A percentile compares a stretch with the other conserved stretches of the same genome.
phyloP scores from a whole-genome alignment of 2,113 vertebrate genomes.

The Colistium nudipinnis region DNA sequence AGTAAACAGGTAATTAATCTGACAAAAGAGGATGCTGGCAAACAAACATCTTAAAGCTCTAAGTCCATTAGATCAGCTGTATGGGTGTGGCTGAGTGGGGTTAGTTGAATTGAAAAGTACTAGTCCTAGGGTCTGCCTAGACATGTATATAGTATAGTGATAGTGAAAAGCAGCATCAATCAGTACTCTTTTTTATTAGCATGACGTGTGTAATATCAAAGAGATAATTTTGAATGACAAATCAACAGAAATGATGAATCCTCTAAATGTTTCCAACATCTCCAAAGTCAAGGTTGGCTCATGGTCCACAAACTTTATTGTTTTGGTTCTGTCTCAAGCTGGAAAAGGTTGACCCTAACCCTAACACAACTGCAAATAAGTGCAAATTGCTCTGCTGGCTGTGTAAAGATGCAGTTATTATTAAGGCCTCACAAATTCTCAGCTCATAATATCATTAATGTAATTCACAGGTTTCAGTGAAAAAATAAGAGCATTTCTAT shows the following conservation, averaged over 20 bases:
- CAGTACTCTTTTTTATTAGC: background rate
- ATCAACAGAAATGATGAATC: background rate
- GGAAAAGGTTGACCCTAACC: no score
- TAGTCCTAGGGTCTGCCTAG: background rate
- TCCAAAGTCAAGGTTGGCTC: background rate
- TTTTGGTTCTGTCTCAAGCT: background rate
- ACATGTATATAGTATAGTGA: background rate
- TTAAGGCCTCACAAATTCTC: no score
- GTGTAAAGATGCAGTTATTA: no score
- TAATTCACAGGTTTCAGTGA: no score
- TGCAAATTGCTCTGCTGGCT: no score
- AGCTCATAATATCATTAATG: no score
- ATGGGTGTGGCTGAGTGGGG: conserved; percentile 12
- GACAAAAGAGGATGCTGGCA: conserved; percentile 56
- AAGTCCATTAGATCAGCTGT: conserved; percentile 47
- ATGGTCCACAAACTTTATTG: background rate
- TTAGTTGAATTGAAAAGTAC: background rate
- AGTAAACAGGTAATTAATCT: conserved; percentile 54
- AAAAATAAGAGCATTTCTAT: no score
- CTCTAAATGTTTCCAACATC: background rate
- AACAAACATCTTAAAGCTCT: conserved; percentile 55
- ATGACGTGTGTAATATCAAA: background rate
- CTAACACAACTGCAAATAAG: no score
- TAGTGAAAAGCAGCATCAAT: background rate
- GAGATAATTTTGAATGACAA: background rate